Evolutionary conservation across 2,113 vertebrate genomes (phyloP).

Genomic region (Zosterops hypoxanthus): DNA sequence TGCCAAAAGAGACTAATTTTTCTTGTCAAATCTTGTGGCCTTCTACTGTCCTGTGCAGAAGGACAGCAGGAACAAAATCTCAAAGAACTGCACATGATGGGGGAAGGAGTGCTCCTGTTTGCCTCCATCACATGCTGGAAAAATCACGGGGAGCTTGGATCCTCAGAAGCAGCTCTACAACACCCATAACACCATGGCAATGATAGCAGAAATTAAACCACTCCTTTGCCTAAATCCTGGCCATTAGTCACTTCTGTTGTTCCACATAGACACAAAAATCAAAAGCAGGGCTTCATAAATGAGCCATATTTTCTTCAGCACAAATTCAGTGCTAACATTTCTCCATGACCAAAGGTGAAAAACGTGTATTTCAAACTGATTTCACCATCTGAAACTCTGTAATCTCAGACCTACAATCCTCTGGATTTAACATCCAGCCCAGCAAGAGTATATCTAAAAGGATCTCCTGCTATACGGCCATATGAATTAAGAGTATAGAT

Average conservation of each 20-base stretch:
- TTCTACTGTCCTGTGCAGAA: not conserved
- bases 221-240: not conserved
- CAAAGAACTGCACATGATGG: not conserved
- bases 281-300: not conserved
- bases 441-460: not conserved
- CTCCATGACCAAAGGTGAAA: not conserved
- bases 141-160: not conserved
- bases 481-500: not conserved
- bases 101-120: not conserved
- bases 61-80: not conserved
- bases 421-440: not conserved
- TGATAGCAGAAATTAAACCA: not conserved
- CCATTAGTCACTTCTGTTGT: not conserved
- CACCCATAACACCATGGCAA: accelerated
- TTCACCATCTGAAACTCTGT: not conserved
- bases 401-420: accelerated
- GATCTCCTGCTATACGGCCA: not conserved
- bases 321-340: not conserved
- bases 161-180: not conserved
- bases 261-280: not conserved
- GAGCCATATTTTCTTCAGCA: not conserved
- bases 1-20: not conserved
- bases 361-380: not conserved
- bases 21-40: not conserved
- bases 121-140: accelerated